phyloP scores from a whole-genome alignment of 2,888 invertebrate species.

The Synergus gifuensis region DNA sequence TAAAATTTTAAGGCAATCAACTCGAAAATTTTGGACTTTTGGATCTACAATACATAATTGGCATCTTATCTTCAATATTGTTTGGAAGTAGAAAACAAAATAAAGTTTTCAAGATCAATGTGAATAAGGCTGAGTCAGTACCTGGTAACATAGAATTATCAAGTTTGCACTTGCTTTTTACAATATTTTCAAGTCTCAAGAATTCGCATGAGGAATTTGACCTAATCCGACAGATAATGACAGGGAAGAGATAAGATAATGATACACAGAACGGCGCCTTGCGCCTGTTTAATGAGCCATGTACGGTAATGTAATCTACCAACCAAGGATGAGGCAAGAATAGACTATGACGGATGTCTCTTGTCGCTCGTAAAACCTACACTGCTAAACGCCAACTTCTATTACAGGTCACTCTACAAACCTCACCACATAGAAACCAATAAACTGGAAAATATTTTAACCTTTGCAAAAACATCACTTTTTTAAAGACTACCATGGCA shows the following conservation, averaged over 20 bases:
- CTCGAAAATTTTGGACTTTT: not conserved
- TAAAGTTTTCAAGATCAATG: not conserved
- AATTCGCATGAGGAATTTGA: not conserved
- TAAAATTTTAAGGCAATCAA: not conserved
- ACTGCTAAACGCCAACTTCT: not conserved
- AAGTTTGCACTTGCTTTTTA: not conserved
- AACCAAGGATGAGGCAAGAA: slow-evolving; percentile 29
- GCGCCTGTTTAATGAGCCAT: slow-evolving; percentile 28
- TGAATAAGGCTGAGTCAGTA: not conserved
- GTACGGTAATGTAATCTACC: not conserved
- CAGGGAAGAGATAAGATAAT: slow-evolving; percentile 29
- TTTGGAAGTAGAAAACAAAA: not conserved
- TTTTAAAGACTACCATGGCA: too few relatives aligned
- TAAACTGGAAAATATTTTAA: slow-evolving; percentile 9
- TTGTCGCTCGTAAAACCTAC: slow-evolving; percentile 16
- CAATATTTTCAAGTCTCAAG: not conserved
- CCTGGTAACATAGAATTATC: not conserved
- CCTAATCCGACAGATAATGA: slow-evolving; percentile 8
- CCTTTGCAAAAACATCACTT: not conserved
- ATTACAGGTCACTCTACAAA: slow-evolving; percentile 26
- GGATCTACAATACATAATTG: not conserved
- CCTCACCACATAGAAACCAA: not conserved
- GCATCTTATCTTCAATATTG: not conserved
- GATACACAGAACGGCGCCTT: slow-evolving; percentile 31
- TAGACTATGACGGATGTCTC: slow-evolving; percentile 35